phyloP scores from a whole-genome alignment of 1,140 invertebrate genomes.

The Triops cancriformis region DNA sequence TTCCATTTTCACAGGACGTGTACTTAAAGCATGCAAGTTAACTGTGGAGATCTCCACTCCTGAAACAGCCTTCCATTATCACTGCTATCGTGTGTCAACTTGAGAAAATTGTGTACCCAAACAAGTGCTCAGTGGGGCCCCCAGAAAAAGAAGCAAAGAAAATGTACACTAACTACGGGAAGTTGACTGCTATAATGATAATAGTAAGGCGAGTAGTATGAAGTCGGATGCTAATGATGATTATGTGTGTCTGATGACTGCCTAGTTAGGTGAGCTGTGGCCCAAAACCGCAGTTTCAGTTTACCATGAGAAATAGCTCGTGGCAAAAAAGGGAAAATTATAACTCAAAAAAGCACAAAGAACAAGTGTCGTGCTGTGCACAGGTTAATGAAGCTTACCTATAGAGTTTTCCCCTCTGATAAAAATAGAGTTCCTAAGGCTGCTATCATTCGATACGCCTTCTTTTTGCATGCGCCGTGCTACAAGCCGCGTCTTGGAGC shows the following conservation, averaged over 20 bases:
- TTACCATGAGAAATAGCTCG: constrained; percentile 5
- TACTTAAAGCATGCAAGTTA: too few relatives aligned
- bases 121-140: not conserved
- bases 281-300: not conserved
- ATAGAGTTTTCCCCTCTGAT: not conserved
- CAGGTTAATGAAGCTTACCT: constrained; percentile 10
- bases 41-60: not conserved
- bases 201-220: not conserved
- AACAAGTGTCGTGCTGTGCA: constrained; percentile 2
- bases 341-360: not conserved
- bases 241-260: constrained; percentile 9
- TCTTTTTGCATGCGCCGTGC: not conserved
- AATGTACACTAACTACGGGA: constrained; percentile 3
- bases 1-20: too few relatives aligned
- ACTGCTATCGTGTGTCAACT: not conserved
- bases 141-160: not conserved
- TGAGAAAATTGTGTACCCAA: not conserved
- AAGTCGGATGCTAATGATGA: constrained; percentile 10
- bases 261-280: not conserved
- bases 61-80: not conserved
- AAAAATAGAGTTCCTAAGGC: not conserved
- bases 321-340: not conserved
- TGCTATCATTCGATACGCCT: not conserved
- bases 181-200: not conserved
- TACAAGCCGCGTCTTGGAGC: not conserved